phyloP scores from a whole-genome alignment of 2,113 vertebrate species.

The Hippopotamus amphibius region DNA sequence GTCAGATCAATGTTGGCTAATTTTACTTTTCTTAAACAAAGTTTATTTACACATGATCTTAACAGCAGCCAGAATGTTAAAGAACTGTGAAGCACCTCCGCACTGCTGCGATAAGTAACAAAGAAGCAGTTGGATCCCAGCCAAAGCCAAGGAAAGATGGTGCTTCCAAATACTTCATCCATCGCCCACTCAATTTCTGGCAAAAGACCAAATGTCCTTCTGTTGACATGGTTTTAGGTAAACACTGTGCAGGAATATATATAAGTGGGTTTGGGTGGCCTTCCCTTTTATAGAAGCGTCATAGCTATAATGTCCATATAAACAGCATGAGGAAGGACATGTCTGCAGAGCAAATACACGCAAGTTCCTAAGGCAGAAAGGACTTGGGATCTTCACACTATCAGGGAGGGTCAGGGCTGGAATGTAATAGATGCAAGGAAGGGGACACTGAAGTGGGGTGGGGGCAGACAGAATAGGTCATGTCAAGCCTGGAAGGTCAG shows the following conservation, averaged over 20 bases:
- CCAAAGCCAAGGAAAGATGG: neutral
- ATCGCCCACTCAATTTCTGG: too few relatives aligned
- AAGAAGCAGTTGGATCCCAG: neutral
- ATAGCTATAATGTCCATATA: neutral
- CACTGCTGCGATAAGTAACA: neutral
- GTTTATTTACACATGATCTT: neutral
- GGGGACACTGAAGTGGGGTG: fast-evolving
- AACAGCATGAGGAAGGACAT: neutral
- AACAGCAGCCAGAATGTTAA: neutral
- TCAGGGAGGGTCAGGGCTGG: neutral
- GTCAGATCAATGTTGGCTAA: neutral
- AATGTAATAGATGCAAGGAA: fast-evolving
- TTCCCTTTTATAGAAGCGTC: neutral
- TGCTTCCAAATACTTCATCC: neutral
- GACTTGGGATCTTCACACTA: neutral
- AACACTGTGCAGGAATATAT: neutral
- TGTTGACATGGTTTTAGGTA: neutral
- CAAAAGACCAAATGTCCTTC: neutral
- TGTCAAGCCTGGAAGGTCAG: neutral
- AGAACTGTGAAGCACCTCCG: neutral
- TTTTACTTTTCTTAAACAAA: neutral
- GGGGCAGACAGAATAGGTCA: neutral
- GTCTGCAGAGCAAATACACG: neutral
- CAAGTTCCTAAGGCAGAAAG: too few relatives aligned
- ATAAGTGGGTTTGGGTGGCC: neutral